Percentiles rank a stretch among this genome's conserved stretches.
These are phyloP conservation scores for Bagarius yarrelli DNA, from an alignment of 2,113 vertebrate species.

Conservation along the genomic window DNA sequence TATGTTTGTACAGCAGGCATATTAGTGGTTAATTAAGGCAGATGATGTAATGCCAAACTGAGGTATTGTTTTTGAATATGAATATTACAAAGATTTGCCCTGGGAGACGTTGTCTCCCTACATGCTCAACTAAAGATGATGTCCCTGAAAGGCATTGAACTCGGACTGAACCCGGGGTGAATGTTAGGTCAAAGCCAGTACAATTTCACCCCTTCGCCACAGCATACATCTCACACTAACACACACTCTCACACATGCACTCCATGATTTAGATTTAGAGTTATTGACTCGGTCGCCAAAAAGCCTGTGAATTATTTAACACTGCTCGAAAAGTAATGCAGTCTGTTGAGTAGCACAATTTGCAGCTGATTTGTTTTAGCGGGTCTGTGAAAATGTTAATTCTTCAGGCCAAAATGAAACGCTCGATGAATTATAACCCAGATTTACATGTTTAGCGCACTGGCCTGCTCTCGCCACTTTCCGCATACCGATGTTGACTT, in stretches of 20 bases:
- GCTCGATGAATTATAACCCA: conserved; percentile 37
- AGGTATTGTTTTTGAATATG: conserved; percentile 39
- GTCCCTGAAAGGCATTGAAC: conserved; percentile 66
- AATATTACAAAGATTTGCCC: conserved; percentile 25
- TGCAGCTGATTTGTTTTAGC: conserved; percentile 18
- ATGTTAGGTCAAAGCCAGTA: conserved; percentile 64
- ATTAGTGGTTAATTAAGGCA: conserved; percentile 35
- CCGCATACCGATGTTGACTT: conserved; percentile 38
- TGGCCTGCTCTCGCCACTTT: neutral
- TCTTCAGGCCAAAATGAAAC: conserved; percentile 37
- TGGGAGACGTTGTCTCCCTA: conserved; percentile 23
- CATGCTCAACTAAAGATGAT: conserved; percentile 30
- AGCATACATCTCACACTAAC: neutral
- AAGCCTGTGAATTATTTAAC: conserved; percentile 42
- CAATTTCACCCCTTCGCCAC: conserved; percentile 46
- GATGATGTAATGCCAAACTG: conserved; percentile 23
- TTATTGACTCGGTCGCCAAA: conserved; percentile 23
- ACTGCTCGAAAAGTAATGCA: conserved; percentile 41
- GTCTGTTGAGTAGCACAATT: conserved; percentile 20
- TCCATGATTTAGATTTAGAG: neutral
- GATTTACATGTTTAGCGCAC: conserved; percentile 33
- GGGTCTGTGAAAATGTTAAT: conserved; percentile 26
- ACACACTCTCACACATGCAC: conserved; percentile 13
- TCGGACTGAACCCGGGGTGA: conserved; percentile 71
- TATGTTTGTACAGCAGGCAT: neutral